Conservation (phyloP, 1,140 invertebrate species). For the Drosophila aff. region DNA sequence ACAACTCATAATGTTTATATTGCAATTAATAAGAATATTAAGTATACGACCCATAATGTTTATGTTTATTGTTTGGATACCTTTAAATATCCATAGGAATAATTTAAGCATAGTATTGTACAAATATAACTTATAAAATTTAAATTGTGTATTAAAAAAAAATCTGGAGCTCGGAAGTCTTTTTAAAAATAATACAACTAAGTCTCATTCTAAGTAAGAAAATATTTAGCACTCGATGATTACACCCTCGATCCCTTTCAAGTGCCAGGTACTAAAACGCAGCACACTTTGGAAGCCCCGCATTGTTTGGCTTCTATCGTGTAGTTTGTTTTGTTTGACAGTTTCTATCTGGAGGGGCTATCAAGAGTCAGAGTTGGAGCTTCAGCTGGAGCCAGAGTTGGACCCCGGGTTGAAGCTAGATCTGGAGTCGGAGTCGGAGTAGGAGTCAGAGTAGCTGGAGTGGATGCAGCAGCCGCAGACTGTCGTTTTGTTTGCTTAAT, state of each 20-base stretch:
- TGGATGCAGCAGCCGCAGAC: slow-evolving; percentile 39
- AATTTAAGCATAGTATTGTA: no score
- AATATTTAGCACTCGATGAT: not conserved
- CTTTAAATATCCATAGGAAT: no score
- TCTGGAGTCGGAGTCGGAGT: not conserved
- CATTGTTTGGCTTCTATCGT: slow-evolving; percentile 65
- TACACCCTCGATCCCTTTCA: slow-evolving; percentile 3
- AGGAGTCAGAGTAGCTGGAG: slow-evolving; percentile 4
- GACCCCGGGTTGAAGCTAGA: slow-evolving; percentile 2
- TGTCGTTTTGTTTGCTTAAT: slow-evolving; percentile 75
- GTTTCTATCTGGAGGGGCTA: slow-evolving; percentile 65
- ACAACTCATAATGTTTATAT: no score
- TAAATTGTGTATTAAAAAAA: no score
- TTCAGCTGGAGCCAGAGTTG: slow-evolving; percentile 24
- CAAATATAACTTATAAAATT: no score
- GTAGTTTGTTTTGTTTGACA: slow-evolving; percentile 80
- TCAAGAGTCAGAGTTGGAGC: slow-evolving; percentile 41
- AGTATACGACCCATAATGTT: no score
- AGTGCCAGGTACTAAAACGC: slow-evolving; percentile 43
- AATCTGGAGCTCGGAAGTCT: no score
- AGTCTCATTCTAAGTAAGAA: no score
- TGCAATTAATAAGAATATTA: no score
- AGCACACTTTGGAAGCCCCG: slow-evolving; percentile 70
- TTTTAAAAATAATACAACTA: no score
- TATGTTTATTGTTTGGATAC: no score